Evolutionary conservation across 2,888 invertebrate genomes (phyloP).

Genomic region (Eueremaeus valkanovi): DNA sequence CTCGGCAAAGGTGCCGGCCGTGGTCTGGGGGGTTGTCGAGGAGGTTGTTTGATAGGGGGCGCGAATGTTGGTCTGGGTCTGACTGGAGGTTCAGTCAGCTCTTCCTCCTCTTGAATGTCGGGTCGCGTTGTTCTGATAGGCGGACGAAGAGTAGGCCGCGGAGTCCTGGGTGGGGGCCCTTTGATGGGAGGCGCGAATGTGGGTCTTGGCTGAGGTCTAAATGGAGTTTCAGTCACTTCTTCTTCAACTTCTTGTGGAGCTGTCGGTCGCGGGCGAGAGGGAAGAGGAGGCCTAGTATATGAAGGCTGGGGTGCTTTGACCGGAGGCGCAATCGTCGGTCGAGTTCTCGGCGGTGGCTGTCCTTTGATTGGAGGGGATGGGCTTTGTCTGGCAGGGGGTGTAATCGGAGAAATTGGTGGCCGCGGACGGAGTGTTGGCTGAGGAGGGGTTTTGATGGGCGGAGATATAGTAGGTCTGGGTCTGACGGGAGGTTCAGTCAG

Average conservation of each 20-base stretch:
- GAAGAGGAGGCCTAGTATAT: background rate
- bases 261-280: background rate
- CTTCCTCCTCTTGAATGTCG: background rate
- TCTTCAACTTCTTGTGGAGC: background rate
- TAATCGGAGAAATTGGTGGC: background rate
- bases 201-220: slow-evolving; percentile 6
- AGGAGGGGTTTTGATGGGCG: background rate
- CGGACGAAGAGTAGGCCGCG: background rate
- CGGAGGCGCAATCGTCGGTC: background rate
- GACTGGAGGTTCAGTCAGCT: background rate
- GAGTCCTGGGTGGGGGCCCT: slow-evolving; percentile 1
- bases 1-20: background rate
- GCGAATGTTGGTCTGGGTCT: slow-evolving; percentile 2
- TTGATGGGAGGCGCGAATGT: background rate
- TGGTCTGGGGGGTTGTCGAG: background rate
- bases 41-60: background rate
- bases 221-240: background rate
- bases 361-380: background rate
- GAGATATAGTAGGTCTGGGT: slow-evolving; percentile 12
- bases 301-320: background rate
- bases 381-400: background rate
- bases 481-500: background rate
- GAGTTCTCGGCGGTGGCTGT: slow-evolving; percentile 7
- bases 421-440: background rate
- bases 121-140: background rate